These are phyloP conservation scores for Tiliqua scincoides DNA, from an alignment of 2,113 vertebrate species.

Conservation along the genomic window DNA sequence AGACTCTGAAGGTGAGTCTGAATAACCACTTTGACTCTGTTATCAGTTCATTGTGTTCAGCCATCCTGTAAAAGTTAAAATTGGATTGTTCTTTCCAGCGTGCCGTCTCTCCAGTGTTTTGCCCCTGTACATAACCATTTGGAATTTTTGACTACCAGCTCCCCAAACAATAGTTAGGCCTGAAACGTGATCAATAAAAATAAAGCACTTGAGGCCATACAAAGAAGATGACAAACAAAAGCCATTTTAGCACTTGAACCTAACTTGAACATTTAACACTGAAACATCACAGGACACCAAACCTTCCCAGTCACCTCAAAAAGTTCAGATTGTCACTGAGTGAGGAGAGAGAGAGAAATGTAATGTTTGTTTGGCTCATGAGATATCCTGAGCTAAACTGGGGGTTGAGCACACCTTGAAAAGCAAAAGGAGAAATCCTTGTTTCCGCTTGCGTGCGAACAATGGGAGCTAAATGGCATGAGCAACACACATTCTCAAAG, in stretches of 20 bases:
- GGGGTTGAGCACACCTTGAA: neutral
- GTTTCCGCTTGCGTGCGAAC: constrained; percentile 7
- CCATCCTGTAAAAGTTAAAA: accelerated
- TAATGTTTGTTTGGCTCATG: neutral
- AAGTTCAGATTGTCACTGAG: neutral
- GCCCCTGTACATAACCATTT: neutral
- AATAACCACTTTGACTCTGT: neutral
- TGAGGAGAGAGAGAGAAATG: neutral
- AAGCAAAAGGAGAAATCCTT: neutral
- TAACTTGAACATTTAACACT: constrained; percentile 14
- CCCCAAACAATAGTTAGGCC: neutral
- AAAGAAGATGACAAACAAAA: neutral
- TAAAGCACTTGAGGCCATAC: neutral
- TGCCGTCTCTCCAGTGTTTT: neutral
- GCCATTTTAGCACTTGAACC: neutral
- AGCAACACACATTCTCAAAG: constrained; percentile 23
- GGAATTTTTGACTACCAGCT: neutral
- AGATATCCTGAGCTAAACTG: neutral
- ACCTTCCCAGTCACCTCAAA: constrained; percentile 12
- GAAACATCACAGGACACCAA: constrained; percentile 2
- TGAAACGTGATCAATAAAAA: neutral
- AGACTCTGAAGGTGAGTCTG: neutral
- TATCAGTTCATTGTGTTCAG: neutral
- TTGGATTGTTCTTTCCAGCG: neutral
- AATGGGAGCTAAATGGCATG: neutral